Base-by-base conservation (phyloP, 2,113 vertebrate genomes). In the Campylomormyrus tamandua region DNA sequence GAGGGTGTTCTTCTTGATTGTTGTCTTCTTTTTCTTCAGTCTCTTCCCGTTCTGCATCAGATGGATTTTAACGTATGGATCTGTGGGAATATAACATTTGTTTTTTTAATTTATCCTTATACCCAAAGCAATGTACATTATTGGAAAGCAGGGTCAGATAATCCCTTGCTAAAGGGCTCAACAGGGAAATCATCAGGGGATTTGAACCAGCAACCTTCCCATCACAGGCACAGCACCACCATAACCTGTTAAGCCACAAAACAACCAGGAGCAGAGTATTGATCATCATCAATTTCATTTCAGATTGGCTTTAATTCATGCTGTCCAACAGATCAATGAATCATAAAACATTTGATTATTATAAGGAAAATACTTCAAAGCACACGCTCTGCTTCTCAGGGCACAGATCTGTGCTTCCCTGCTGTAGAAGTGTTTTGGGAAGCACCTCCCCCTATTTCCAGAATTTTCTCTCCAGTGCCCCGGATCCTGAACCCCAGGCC, bases 21-120 rank as follows among this genome's bases (percentile, higher is more conserved):
- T 99, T 90, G 98, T 99, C 97, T 99, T 99, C 96, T 99, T 99
- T 96, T 99, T 99, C 96, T 99, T 99, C 97, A 99, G 97, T 91
- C 98, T 96, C 95, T 99, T 99, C 88, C 98, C 98, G 1, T 99
- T 99, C 94, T 99, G 98, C 98, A 99, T 99, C 96, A 99, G 97
- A 93, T 99, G 98, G 94, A 99, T 99, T 95, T 99, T 99, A 93
- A 97, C 98, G 74, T 99, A 99, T 48, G 98, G 98, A 96, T 99
- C 98, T 99, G 95, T 21, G 19, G 53, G 92, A 90, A 1, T 21
- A 15, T 19, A 24, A 48, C 31, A 39, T 19, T 31, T 27, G 39
- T 58, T 58, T 11, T 31, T 11, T 1, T 0, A 11, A 66, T 27
- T 11, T 31, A 70, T 70, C 1, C 62, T 31, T 66, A 31, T 13